Conservation (phyloP, 1,140 invertebrate species). For the Drosophila pachea region DNA sequence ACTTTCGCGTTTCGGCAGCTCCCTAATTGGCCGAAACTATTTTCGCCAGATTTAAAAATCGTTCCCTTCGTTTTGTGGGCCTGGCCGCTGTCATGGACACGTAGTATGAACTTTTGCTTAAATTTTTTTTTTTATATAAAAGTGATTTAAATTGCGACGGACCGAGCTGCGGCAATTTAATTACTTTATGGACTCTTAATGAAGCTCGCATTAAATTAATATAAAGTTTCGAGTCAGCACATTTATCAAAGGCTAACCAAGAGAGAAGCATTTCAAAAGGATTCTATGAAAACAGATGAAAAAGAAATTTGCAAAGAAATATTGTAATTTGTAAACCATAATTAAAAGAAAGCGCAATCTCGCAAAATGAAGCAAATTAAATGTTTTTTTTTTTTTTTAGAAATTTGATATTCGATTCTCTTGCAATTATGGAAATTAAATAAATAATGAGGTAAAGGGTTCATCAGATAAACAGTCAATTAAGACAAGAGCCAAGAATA, state of each 20-base stretch:
- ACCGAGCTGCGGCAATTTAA: slow-evolving; percentile 36
- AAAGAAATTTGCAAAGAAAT: no score
- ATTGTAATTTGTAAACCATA: no score
- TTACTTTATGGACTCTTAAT: slow-evolving; percentile 52
- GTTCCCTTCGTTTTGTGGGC: slow-evolving; percentile 18
- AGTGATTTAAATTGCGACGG: neutral
- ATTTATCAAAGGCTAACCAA: slow-evolving; percentile 12
- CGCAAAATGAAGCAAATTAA: no score
- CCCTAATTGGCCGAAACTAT: slow-evolving; percentile 36
- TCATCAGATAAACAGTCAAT: neutral
- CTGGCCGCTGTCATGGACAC: slow-evolving; percentile 12
- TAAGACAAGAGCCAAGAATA: neutral
- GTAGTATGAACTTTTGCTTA: slow-evolving; percentile 2
- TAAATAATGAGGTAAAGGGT: neutral
- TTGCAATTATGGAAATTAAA: neutral
- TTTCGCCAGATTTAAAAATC: neutral
- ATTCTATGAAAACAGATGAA: no score
- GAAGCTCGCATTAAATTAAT: slow-evolving; percentile 44
- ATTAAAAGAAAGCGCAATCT: no score
- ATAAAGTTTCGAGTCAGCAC: slow-evolving; percentile 1
- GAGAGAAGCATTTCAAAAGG: no score
- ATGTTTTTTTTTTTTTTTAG: no score
- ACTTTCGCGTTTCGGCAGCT: slow-evolving; percentile 26
- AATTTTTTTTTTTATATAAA: slow-evolving; percentile 13
- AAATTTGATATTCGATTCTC: no score